Conservation (phyloP, 1,140 invertebrate genomes). For the Fragariocoptes setiger region DNA sequence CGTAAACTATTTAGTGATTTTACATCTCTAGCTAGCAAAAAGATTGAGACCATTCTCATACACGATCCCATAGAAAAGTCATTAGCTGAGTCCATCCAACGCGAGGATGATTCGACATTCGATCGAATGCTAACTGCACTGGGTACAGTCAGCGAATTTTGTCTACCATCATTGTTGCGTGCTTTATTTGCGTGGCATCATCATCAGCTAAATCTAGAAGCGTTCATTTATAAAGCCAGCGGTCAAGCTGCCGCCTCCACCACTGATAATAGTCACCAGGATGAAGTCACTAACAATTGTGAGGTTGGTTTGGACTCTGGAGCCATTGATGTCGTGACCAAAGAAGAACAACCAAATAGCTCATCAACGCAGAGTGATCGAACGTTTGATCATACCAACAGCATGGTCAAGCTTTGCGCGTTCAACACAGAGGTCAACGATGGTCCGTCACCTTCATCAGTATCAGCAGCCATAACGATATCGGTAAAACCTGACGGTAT, state of each 20-base stretch:
- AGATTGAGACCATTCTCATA: conserved; percentile 64
- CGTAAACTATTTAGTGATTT: conserved; percentile 72
- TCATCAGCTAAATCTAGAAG: conserved; percentile 8
- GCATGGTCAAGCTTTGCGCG: not conserved
- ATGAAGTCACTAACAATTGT: not conserved
- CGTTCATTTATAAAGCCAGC: conserved; percentile 7
- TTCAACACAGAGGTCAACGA: not conserved
- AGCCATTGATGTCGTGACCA: conserved; percentile 3
- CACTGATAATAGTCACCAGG: not conserved
- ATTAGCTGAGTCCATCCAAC: conserved; percentile 63
- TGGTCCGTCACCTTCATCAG: not conserved
- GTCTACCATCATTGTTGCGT: conserved; percentile 64
- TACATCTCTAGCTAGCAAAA: conserved; percentile 60
- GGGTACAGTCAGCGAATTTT: conserved; percentile 77
- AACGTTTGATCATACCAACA: not conserved
- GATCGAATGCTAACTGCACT: conserved; percentile 76
- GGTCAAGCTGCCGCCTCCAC: not conserved
- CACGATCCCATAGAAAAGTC: conserved; percentile 54
- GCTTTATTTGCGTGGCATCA: conserved; percentile 86
- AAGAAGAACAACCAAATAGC: conserved; percentile 10
- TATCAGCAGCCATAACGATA: not conserved
- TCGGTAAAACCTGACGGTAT: not conserved
- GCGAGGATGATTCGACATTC: conserved; percentile 71
- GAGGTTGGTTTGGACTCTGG: too few species aligned
- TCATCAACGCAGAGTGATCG: conserved; percentile 30